Evolutionary conservation across 1,140 invertebrate genomes (phyloP), one percentile per base, ranked within the genome.

Genomic region (Eriosoma lanigerum): DNA sequence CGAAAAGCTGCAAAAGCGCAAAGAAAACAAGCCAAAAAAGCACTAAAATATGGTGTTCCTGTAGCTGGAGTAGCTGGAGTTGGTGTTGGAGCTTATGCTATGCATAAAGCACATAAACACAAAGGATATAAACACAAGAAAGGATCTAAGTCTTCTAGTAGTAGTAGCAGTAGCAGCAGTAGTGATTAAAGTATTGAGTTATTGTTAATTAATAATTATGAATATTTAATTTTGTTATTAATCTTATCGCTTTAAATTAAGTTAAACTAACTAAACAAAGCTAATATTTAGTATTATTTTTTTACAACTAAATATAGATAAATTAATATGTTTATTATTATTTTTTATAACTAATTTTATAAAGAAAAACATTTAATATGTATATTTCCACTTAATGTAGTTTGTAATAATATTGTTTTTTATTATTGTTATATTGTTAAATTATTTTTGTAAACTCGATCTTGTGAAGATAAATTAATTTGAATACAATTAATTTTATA

Each of bases 1-100:
- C 84, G 83, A 72, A 84, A 84, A 58, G 81, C 81, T 10, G 60
- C 72, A 8, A 85, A 85, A 82, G 58, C 76, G 50, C 82, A 84
- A 21, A 85, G 83, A 72, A 85, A 85, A 81, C 78, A 83, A 24
- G 80, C 81, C 4, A 83, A 83, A 68, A 83, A 83, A 48, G 83
- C 83, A 6, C 62, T 83, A 50, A 83, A 83, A 70, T 83, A 83
- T 81, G 83, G 83, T 26, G 44, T 83, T 56, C 83, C 83, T 24
- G n/a, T 83, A 24, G 83, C 83, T 15, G 82, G 81, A 54, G 75
- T 78, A n/a, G 83, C 82, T n/a, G 83, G 83, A 32, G 82, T 50
- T 13, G 82, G 81, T 12, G 70, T 83, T n/a, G 83, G 83, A 26
- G 83, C 82, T 17, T 83, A 83, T 46, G 82, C 83, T 56, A 50